A percentile compares a stretch with the other conserved stretches of the same genome.
phyloP scores from a whole-genome alignment of 2,888 invertebrate species.

The Oscheius myriophilus region DNA sequence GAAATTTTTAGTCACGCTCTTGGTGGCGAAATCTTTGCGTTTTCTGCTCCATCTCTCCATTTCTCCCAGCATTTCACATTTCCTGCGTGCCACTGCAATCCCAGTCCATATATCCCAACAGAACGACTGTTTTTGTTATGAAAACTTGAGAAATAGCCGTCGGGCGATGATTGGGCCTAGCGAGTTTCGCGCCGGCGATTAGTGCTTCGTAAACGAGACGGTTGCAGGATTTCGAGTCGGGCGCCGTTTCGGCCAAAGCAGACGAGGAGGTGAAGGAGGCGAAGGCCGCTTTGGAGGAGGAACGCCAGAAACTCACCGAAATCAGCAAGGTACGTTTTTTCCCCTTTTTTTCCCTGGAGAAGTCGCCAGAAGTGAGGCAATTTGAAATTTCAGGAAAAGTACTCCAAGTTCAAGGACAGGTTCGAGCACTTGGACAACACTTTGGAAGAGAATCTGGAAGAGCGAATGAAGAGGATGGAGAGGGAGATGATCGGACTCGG shows the following conservation, averaged over 20 bases:
- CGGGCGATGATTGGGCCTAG: too few species aligned
- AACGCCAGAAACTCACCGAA: constrained; percentile 55
- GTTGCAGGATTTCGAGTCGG: constrained; percentile 55
- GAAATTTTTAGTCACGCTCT: too few species aligned
- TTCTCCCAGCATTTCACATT: too few species aligned
- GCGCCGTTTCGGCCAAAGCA: constrained; percentile 43
- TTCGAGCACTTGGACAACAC: constrained; percentile 65
- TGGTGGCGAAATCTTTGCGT: too few species aligned
- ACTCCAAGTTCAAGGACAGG: constrained; percentile 66
- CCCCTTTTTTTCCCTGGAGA: neutral
- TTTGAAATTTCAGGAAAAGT: constrained; percentile 61
- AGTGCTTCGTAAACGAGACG: too few species aligned
- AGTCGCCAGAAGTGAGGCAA: too few species aligned
- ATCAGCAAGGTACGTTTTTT: constrained; percentile 45
- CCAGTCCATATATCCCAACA: too few species aligned
- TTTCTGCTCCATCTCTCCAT: too few species aligned
- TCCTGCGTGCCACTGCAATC: too few species aligned
- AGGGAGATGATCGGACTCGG: constrained; percentile 57
- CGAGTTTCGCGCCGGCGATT: too few species aligned
- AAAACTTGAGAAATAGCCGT: too few species aligned
- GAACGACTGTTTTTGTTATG: too few species aligned
- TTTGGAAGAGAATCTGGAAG: constrained; percentile 60
- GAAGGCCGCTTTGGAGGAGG: constrained; percentile 51
- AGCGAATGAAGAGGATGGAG: constrained; percentile 56
- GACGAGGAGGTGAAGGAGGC: constrained; percentile 50